These are phyloP conservation scores for Luperina nickerlii DNA, from an alignment of 2,888 invertebrate species.

Conservation along the genomic window DNA sequence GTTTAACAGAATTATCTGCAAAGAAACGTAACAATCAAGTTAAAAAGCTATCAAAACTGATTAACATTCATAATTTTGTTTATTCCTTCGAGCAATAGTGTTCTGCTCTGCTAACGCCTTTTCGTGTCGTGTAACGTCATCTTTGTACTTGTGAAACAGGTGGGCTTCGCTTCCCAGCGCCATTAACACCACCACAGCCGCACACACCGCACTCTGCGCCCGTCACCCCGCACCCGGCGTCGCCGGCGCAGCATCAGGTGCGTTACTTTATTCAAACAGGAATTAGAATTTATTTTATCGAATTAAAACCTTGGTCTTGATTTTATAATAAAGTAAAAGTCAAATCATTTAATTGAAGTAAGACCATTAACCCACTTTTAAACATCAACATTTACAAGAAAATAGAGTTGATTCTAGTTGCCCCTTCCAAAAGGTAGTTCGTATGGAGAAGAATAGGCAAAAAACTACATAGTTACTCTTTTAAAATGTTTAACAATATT, in stretches of 20 bases:
- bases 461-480: too few species aligned
- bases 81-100: not conserved
- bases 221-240: constrained; percentile 89
- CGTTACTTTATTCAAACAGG: not conserved
- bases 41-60: too few species aligned
- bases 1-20: not conserved
- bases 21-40: not conserved
- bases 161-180: constrained; percentile 95
- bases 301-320: too few species aligned
- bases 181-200: constrained; percentile 93
- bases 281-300: too few species aligned
- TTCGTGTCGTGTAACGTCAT: not conserved
- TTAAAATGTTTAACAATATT: too few species aligned
- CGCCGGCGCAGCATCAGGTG: constrained; percentile 90
- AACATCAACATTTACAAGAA: too few species aligned
- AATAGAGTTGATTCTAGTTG: too few species aligned
- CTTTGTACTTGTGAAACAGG: constrained; percentile 61
- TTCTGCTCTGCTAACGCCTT: not conserved
- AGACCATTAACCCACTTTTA: not conserved
- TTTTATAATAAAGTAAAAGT: not conserved
- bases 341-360: not conserved
- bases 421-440: too few species aligned
- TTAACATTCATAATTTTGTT: too few species aligned
- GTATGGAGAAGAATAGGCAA: too few species aligned
- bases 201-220: constrained; percentile 92